Base-by-base conservation (phyloP, 2,888 invertebrate genomes). In the Furcula furcula region DNA sequence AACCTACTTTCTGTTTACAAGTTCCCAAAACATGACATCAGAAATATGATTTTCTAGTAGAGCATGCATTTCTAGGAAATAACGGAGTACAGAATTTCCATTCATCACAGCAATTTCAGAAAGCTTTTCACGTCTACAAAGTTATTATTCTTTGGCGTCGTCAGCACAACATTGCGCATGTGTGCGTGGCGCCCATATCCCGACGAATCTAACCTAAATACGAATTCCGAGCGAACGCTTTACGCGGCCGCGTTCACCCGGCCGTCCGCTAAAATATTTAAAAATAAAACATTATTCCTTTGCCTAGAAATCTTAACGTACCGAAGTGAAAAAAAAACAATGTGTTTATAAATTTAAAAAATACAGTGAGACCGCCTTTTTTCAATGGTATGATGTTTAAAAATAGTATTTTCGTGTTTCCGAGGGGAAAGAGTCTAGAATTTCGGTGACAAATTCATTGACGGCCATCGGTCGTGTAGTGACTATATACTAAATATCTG, bases 141-240 rank as follows among this genome's bases (percentile, higher is more conserved):
- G n/a, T 39, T 35, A 18, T 23, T 55, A 55, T 27, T 82, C 86
- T 81, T 65, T 85, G 86, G 16, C 53, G 36, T 34, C 60, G 52
- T 68, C 55, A 45, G 51, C 59, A 65, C 63, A 50, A 21, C 36
- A 62, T 39, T 75, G 81, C 82, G 84, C 80, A 76, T 81, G 82
- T 81, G 78, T 80, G 79, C 50, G 72, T 76, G 75, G 76, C 77
- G 76, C 76, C 70, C 76, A 65, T 80, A 73, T 69, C 80, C 75
- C 80, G 77, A 78, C 75, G 65, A 80, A 80, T 83, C 82, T 84
- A 88, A 87, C 87, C 87, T 85, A 86, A 84, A 85, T 85, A 75
- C 77, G 76, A 87, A 85, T 80, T 43, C 44, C 48, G 56, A 56
- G 56, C 54, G 28, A 76, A 65, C 78, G 72, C 75, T 74, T 76